Evolutionary conservation across 2,888 invertebrate genomes (phyloP), one percentile per base, ranked within the genome.

Genomic region (Ophion obscuratus): DNA sequence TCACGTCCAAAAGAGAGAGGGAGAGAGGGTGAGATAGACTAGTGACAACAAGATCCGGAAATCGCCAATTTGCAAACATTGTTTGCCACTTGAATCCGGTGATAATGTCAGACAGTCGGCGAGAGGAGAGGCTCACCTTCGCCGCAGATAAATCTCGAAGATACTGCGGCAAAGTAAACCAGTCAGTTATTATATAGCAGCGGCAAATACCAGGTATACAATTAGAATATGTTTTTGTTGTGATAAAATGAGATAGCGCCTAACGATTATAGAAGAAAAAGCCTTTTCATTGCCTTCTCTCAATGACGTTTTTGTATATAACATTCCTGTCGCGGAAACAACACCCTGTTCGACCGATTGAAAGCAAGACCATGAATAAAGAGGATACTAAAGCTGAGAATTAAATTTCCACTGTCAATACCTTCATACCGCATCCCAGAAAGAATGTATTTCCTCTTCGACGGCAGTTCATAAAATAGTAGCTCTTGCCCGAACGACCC

Each of bases 1-100:
- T 87, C 47, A 14, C 11, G 77, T 77, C 10, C 31, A 11, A 31
- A 31, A 31, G 1, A 4, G 4, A 31, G 31, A 31, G 2, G 0
- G 31, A 31, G 31, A 31, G 31, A 31, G 14, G 14, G 67, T 7
- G n/a, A 47, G 31, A 59, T 71, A 88, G 17, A 40, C 17, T 14
- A 5, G 77, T 88, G 86, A 80, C 71, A 70, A 71, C 57, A 47
- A 24, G 76, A 81, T 82, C 61, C 44, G 64, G 81, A 79, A 75
- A 20, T 57, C n/a, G 17, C 61, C 11, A 66, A 70, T 61, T 57
- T 68, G 68, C 47, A 62, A 64, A 80, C 57, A 31, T 53, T 81
- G 53, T 40, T 84, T 84, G 40, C 44, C 53, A 53, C 27, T 20
- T 70, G 3, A n/a, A 44, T 14, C 11, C 7, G 20, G 62, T 24